These are phyloP conservation scores for Habroteleia sp. DNA, from an alignment of 2,888 invertebrate genomes.

Conservation along the genomic window DNA sequence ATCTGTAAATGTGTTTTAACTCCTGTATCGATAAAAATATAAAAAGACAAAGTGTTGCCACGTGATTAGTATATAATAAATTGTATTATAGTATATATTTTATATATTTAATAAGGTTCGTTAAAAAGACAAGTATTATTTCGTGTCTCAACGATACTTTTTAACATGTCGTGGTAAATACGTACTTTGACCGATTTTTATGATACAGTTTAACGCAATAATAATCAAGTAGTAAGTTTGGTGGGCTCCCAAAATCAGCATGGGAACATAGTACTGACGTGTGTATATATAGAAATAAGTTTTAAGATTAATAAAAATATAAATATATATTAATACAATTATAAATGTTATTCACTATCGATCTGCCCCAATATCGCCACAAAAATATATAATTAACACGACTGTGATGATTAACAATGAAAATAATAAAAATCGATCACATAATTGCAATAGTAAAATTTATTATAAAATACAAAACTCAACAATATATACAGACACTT, in stretches of 20 bases:
- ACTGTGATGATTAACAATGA: no score
- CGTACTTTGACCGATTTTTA: constrained; percentile 51
- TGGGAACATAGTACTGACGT: constrained; percentile 71
- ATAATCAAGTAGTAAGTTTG: constrained; percentile 67
- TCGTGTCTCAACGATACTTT: constrained; percentile 38
- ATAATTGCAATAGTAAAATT: constrained; percentile 24
- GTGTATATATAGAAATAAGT: constrained; percentile 77
- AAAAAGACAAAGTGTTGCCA: constrained; percentile 59
- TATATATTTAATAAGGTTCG: constrained; percentile 50
- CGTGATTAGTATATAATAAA: constrained; percentile 46
- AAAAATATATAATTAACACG: background rate
- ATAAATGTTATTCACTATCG: constrained; percentile 1
- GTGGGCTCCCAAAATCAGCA: constrained; percentile 23
- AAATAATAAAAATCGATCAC: no score
- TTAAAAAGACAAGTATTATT: constrained; percentile 48
- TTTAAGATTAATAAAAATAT: constrained; percentile 70
- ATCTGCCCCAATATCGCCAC: background rate
- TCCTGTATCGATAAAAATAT: constrained; percentile 56
- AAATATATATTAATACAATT: constrained; percentile 52
- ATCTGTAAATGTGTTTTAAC: constrained; percentile 77
- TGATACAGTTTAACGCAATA: constrained; percentile 68
- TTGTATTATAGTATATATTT: constrained; percentile 56
- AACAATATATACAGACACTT: constrained; percentile 49
- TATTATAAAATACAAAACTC: constrained; percentile 51
- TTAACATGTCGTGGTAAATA: constrained; percentile 43